These are phyloP conservation scores for Pollachius pollachius DNA, from an alignment of 2,113 vertebrate species.

Conservation along the genomic window DNA sequence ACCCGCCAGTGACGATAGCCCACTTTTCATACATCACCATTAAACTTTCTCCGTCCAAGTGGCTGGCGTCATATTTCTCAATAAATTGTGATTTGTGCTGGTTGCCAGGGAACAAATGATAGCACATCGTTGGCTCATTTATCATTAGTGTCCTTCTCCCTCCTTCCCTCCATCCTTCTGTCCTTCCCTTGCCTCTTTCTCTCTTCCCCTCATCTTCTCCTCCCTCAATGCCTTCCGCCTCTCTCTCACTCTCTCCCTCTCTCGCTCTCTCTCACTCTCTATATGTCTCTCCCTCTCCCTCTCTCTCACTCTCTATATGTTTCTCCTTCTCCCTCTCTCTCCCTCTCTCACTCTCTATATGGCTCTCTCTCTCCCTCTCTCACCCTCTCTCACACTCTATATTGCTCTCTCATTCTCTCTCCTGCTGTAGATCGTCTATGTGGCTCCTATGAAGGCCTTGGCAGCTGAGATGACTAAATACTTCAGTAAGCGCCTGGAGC, in stretches of 20 bases:
- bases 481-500: slow-evolving; percentile 93
- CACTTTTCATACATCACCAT: slow-evolving; percentile 83
- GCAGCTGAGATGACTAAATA: slow-evolving; percentile 99
- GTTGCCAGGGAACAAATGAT: slow-evolving; percentile 81
- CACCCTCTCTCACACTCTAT: neutral
- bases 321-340: slow-evolving; percentile 46
- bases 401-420: slow-evolving; percentile 17
- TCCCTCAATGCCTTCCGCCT: slow-evolving; percentile 21
- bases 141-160: slow-evolving; percentile 77
- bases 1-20: slow-evolving; percentile 65
- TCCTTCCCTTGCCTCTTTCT: neutral
- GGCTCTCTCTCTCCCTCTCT: slow-evolving; percentile 42
- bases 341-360: neutral
- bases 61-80: slow-evolving; percentile 80
- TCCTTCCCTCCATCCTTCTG: slow-evolving; percentile 5
- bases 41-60: slow-evolving; percentile 76
- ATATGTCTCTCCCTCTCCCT: neutral
- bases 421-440: slow-evolving; percentile 88
- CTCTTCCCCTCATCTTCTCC: neutral
- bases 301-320: neutral
- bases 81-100: slow-evolving; percentile 82
- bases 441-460: slow-evolving; percentile 98
- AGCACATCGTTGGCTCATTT: slow-evolving; percentile 78
- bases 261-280: neutral
- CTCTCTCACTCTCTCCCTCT: slow-evolving; percentile 43